Percentiles rank a stretch among this genome's conserved stretches.
Conservation (phyloP, 2,888 invertebrate species). For the Cancer borealis region DNA sequence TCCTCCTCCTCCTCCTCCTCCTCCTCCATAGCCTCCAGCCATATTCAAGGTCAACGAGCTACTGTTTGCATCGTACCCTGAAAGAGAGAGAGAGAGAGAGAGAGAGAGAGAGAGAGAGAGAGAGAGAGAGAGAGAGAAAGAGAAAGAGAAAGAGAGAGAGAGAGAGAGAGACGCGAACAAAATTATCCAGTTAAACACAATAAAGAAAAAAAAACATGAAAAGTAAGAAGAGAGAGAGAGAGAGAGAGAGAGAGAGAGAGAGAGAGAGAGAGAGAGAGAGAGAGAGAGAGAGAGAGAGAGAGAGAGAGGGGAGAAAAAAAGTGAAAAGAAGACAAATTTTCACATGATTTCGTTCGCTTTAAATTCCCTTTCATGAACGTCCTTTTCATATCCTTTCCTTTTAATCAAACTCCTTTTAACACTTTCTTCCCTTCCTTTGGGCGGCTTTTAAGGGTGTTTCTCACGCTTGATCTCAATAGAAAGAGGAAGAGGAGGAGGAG, state of each 20-base stretch:
- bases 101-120: conserved; percentile 63
- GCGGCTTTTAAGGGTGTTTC: neutral
- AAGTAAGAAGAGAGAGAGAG: neutral
- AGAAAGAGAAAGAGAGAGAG: conserved; percentile 50
- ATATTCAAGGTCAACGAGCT: neutral
- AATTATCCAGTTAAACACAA: neutral
- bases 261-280: neutral
- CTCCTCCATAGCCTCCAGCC: neutral
- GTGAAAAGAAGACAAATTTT: neutral
- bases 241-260: neutral
- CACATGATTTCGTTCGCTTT: too few relatives aligned
- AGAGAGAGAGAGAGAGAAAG: conserved; percentile 53
- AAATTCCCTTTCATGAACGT: too few relatives aligned
- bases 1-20: neutral
- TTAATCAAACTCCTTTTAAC: too few relatives aligned
- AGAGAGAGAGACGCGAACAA: too few relatives aligned
- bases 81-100: conserved; percentile 57
- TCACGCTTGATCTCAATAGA: neutral
- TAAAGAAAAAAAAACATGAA: neutral
- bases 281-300: neutral
- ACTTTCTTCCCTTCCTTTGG: too few relatives aligned
- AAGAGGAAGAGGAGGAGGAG: neutral
- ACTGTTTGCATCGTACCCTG: neutral
- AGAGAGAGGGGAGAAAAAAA: neutral
- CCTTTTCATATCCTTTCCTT: too few relatives aligned